These are phyloP conservation scores for Aphodius granarius DNA, from an alignment of 2,888 invertebrate species.

Conservation along the genomic window DNA sequence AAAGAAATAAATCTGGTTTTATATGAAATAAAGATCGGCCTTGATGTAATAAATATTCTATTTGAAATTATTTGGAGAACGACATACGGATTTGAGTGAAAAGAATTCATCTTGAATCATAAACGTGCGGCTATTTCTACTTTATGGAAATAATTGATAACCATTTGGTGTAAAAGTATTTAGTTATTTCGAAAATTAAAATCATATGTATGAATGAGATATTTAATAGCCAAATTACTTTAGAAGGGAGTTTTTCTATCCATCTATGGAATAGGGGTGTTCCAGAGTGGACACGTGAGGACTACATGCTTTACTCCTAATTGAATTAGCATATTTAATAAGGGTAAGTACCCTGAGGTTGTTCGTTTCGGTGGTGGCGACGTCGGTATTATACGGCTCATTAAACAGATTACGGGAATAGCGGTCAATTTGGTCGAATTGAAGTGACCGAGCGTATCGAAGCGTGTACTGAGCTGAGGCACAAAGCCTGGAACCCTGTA, in stretches of 20 bases:
- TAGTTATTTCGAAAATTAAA: too few species aligned
- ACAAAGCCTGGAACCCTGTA: background rate
- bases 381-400: conserved; percentile 31
- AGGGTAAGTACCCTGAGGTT: conserved; percentile 23
- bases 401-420: conserved; percentile 32
- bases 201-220: too few species aligned
- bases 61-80: too few species aligned
- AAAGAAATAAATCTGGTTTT: too few species aligned
- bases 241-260: background rate
- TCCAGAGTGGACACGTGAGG: background rate
- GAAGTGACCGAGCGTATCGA: conserved; percentile 19
- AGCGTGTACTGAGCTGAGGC: conserved; percentile 4
- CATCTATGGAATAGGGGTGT: background rate
- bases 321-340: conserved; percentile 29
- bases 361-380: background rate
- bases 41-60: too few species aligned
- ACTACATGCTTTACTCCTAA: conserved; percentile 13
- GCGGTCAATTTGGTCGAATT: conserved; percentile 27
- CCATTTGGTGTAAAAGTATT: too few species aligned
- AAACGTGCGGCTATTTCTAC: too few species aligned
- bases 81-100: too few species aligned
- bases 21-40: too few species aligned
- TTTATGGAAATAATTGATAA: too few species aligned
- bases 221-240: background rate
- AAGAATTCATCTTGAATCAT: too few species aligned